A percentile compares a stretch with the other conserved stretches of the same genome.
Evolutionary conservation across 2,113 vertebrate genomes (phyloP).

Genomic region (Danio rerio): GRCz12tu NC_133181.1:8908501-8909000

Average conservation of each 20-base stretch:
- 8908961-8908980: slow-evolving; percentile 47
- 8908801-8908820: slow-evolving; percentile 24
- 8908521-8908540: too few species aligned
- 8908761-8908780: neutral
- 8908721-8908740: too few species aligned
- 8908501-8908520: too few species aligned
- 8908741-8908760: neutral
- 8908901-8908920: slow-evolving; percentile 23
- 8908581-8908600: too few species aligned
- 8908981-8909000: neutral
- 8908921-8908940: slow-evolving; percentile 4
- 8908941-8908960: slow-evolving; percentile 45
- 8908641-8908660: too few species aligned
- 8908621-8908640: too few species aligned
- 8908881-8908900: neutral
- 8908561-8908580: too few species aligned
- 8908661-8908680: too few species aligned
- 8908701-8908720: too few species aligned
- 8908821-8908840: slow-evolving; percentile 19
- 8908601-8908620: too few species aligned
- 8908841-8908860: slow-evolving; percentile 4
- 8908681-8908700: too few species aligned
- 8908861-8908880: neutral
- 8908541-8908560: too few species aligned
- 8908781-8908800: neutral